phyloP scores from a whole-genome alignment of 1,140 invertebrate genomes.

The Cephus cinctus region DNA sequence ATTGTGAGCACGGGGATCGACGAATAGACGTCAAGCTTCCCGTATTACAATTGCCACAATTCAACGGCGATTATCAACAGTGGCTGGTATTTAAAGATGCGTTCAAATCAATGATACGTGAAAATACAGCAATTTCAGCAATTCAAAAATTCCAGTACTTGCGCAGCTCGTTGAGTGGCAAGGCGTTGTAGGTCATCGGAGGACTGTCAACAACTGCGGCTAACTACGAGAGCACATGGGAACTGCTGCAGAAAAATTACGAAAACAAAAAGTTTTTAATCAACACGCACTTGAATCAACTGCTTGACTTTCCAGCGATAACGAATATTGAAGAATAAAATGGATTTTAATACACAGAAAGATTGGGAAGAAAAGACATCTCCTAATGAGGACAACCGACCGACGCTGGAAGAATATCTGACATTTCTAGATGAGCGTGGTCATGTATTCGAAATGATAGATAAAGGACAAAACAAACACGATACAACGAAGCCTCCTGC shows the following conservation, averaged over 20 bases:
- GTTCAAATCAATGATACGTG: conserved; percentile 1
- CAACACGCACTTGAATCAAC: conserved; percentile 10
- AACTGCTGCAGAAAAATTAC: conserved; percentile 10
- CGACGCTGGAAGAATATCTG: conserved; percentile 4
- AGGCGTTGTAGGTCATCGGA: not conserved
- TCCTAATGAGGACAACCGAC: conserved; percentile 3
- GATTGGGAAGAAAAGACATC: conserved; percentile 10
- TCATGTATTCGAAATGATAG: conserved; percentile 12
- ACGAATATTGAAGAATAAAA: conserved; percentile 10
- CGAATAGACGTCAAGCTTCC: conserved; percentile 4
- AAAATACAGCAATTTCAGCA: not conserved
- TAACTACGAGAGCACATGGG: conserved; percentile 9
- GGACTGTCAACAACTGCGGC: conserved; percentile 4
- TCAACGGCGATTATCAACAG: conserved; percentile 2
- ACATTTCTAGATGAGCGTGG: conserved; percentile 14
- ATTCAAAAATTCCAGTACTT: not conserved
- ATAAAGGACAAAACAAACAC: conserved; percentile 6
- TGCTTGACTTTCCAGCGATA: conserved; percentile 11
- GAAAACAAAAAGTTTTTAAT: conserved; percentile 13
- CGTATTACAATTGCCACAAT: conserved; percentile 5
- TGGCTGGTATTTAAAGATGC: conserved; percentile 8
- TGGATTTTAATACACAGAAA: conserved; percentile 11
- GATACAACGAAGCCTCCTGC: not conserved
- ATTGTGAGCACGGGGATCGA: not conserved
- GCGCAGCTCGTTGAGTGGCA: not conserved